These are phyloP conservation scores for Serrognathus titanus DNA, from an alignment of 2,888 invertebrate genomes.

Conservation along the genomic window DNA sequence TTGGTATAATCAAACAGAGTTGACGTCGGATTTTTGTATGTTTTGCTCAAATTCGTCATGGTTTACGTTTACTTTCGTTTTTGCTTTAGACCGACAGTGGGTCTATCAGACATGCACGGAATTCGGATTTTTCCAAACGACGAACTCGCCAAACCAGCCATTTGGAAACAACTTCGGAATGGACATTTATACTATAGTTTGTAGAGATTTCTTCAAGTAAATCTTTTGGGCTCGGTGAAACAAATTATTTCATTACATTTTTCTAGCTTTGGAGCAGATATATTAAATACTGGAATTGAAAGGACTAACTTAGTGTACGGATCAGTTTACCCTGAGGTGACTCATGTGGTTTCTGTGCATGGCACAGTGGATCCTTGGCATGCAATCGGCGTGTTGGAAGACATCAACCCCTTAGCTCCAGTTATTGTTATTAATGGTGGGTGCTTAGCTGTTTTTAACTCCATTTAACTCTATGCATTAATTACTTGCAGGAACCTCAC, in stretches of 20 bases:
- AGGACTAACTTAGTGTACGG: slow-evolving; percentile 20
- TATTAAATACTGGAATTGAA: slow-evolving; percentile 11
- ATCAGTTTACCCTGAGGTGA: slow-evolving; percentile 32
- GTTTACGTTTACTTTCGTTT: not conserved
- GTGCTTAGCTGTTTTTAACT: not conserved
- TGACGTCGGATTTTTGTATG: slow-evolving; percentile 10
- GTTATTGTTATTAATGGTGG: slow-evolving; percentile 24
- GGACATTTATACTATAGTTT: slow-evolving; percentile 14
- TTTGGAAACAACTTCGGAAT: slow-evolving; percentile 12
- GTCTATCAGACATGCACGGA: slow-evolving; percentile 23
- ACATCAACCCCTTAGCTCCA: slow-evolving; percentile 32
- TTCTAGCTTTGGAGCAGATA: slow-evolving; percentile 6
- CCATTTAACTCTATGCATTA: not conserved
- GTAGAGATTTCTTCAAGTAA: slow-evolving; percentile 19
- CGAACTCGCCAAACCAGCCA: slow-evolving; percentile 11
- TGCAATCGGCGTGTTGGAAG: slow-evolving; percentile 51
- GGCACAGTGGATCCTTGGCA: slow-evolving; percentile 62
- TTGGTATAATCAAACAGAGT: not conserved
- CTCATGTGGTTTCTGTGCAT: slow-evolving; percentile 57
- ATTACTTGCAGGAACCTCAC: slow-evolving; percentile 26
- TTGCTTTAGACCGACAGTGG: slow-evolving; percentile 19
- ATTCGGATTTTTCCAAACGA: slow-evolving; percentile 23
- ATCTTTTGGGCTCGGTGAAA: not conserved
- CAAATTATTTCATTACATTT: too few species aligned
- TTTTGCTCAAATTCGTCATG: not conserved